These are phyloP conservation scores for Agrilus biguttatus DNA, from an alignment of 2,888 invertebrate genomes.

Conservation along the genomic window DNA sequence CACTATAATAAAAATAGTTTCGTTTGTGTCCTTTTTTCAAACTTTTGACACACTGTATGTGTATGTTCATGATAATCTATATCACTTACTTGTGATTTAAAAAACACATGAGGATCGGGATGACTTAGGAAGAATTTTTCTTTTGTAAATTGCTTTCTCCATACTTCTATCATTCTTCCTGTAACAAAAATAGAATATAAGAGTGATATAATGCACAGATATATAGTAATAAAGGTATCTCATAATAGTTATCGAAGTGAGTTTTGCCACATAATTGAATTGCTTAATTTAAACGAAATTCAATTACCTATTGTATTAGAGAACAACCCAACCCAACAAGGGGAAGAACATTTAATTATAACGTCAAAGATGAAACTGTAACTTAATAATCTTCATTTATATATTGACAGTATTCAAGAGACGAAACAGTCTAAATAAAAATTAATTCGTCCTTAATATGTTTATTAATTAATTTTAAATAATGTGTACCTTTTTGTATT, in stretches of 20 bases:
- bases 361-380: too few species aligned
- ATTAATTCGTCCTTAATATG: too few species aligned
- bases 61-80: conserved; percentile 2
- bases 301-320: background rate
- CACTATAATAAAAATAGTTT: conserved; percentile 34
- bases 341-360: too few species aligned
- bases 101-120: conserved; percentile 20
- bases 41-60: background rate
- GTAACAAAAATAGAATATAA: conserved; percentile 6
- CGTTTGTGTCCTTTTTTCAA: background rate
- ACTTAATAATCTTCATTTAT: too few species aligned
- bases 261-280: too few species aligned
- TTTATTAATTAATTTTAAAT: too few species aligned
- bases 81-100: conserved; percentile 23
- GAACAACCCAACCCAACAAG: too few species aligned
- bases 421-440: too few species aligned
- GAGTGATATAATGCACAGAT: too few species aligned
- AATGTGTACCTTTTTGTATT: too few species aligned
- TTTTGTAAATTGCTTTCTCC: conserved; percentile 21
- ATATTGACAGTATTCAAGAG: too few species aligned
- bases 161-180: conserved; percentile 15
- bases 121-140: conserved; percentile 18
- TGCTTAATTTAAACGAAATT: background rate
- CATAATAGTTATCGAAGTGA: too few species aligned
- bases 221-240: background rate